Base-by-base conservation (phyloP, 2,113 vertebrate genomes). In the Dolichallabes microphthalmus region DNA sequence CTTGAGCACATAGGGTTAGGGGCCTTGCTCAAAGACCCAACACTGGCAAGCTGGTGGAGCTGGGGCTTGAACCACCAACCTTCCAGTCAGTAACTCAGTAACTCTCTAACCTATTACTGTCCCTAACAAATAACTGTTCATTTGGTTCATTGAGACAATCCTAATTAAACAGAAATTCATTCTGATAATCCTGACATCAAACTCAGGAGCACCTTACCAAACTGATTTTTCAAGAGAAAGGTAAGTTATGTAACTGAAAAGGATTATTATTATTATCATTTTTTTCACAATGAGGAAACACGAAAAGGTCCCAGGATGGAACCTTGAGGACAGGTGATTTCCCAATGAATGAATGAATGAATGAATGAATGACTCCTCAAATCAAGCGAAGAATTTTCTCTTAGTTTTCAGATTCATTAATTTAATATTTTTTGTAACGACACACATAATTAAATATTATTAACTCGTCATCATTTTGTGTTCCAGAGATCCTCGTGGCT, bases 401-500 rank as follows among this genome's bases (percentile, higher is more conserved):
- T 1, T 35, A 35, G 69, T 45, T 19, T 73, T 1, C 20, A 25
- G 11, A 1, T 45, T 45, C 7, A 6, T 45, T 45, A 45, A 8
- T 45, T 2, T 35, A 35, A n/a, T n/a, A n/a, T n/a, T n/a, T n/a
- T n/a, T 39, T 39, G 39, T 45, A 45, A 45, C 7, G 7, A 45
- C 7, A 45, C 7, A 45, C 7, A 45, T 45, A 53, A 3, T n/a
- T 6, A 7, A 52, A 2, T 5, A 77, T 15, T 63, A 53, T 30
- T 69, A 45, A 25, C 25, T 30, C 12, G 13, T 25, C 45, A 20
- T 22, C 19, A 39, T 52, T 39, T 78, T 17, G 19, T 12, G 69
- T 69, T 80, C 10, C 64, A 92, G 90, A 64, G 88, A 92, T 82
- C 66, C 88, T 80, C 89, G 86, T 35, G 92, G 92, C 83, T 93